Base-by-base conservation (phyloP, 2,113 vertebrate genomes). In the Coregonus clupeaformis region DNA sequence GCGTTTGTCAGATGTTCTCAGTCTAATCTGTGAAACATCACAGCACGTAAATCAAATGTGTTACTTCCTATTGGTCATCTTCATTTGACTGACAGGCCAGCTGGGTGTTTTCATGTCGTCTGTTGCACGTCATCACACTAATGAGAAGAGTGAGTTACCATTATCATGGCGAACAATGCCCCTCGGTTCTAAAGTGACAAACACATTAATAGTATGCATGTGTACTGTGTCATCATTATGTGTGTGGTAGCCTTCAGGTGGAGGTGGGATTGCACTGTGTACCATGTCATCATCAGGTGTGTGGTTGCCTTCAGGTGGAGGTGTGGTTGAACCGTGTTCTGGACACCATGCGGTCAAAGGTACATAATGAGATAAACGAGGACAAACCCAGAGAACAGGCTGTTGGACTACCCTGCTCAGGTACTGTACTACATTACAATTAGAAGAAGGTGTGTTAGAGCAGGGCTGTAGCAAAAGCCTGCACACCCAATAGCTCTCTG, bases 381-480 rank as follows among this genome's bases (percentile, higher is more conserved):
- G 96, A 98, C 65, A 98, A 97, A 79, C 93, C 94, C 0, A 93
- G 97, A 73, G 96, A 98, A 4, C 98, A 97, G 83, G 95, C 92
- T 97, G 36, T 94, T 96, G 62, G 95, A 97, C 80, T 96, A 95
- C 62, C 94, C 95, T 32, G 95, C 95, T 75, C 95, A 97, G 95
- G 95, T 96, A 92, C 71, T 22, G 16, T 16, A 3, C 27, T 42
- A 24, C 13, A 64, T 64, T 14, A 49, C 3, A 49, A 49, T 49
- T 16, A n/a, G n/a, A n/a, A 16, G 47, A 49, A 49, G 12, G 11
- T 14, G 47, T 9, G 2, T 36, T 36, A 36, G 36, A 36, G 36
- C 36, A 42, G 9, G 49, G 14, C 49, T 52, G 49, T 16, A 52
- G 49, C 49, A 52, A 52, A 52, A 52, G 16, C 49, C 49, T 52